Conservation (phyloP, 2,797 vertebrate genomes). For the Spondyliosoma cantharus region DNA sequence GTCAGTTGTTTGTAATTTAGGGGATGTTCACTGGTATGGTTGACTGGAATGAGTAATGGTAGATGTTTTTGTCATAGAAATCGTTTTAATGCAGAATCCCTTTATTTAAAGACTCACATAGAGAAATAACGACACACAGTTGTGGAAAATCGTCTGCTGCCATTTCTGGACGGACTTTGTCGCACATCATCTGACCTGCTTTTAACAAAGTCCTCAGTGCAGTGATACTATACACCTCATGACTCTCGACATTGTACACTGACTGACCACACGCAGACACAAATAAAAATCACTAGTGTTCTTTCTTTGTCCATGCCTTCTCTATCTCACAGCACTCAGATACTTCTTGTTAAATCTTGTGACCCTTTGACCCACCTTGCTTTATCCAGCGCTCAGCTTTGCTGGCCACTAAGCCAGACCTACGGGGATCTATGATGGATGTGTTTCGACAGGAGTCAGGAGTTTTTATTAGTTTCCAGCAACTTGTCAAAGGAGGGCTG, state of each 20-base stretch:
- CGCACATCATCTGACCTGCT: slow-evolving; percentile 17
- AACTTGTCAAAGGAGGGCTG: slow-evolving; percentile 52
- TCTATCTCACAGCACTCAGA: slow-evolving; percentile 35
- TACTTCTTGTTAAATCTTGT: slow-evolving; percentile 50
- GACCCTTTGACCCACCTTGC: slow-evolving; percentile 62
- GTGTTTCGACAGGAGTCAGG: slow-evolving; percentile 61
- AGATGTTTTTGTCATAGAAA: neutral
- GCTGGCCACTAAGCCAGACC: slow-evolving; percentile 43
- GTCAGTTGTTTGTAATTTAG: neutral
- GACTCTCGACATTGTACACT: slow-evolving; percentile 28
- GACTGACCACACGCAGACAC: slow-evolving; percentile 25
- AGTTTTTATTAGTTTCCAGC: slow-evolving; percentile 74
- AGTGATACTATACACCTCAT: slow-evolving; percentile 10
- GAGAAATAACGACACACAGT: neutral
- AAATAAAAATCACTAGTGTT: slow-evolving; percentile 17
- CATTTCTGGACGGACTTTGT: slow-evolving; percentile 9
- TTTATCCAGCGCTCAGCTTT: slow-evolving; percentile 37
- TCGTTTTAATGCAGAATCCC: neutral
- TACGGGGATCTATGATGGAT: slow-evolving; percentile 70
- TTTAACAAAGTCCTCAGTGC: slow-evolving; percentile 35
- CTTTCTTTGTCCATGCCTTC: slow-evolving; percentile 25
- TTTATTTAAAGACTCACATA: neutral
- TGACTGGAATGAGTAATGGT: neutral
- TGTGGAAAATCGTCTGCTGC: neutral
- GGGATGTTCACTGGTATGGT: neutral